Evolutionary conservation across 2,888 invertebrate genomes (phyloP), one percentile per base, ranked within the genome.

Genomic region (Drosophila monieri): DNA sequence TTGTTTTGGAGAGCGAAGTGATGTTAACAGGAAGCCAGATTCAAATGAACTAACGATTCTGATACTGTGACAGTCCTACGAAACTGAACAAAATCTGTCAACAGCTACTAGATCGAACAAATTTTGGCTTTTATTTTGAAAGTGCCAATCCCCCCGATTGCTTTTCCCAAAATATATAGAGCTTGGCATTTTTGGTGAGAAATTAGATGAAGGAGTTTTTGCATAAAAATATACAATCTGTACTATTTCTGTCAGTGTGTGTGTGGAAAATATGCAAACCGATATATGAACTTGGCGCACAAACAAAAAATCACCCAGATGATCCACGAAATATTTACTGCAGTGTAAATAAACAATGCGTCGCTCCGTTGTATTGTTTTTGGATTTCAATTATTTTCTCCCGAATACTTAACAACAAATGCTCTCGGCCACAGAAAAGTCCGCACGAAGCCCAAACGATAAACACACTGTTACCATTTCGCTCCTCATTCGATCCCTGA

Each of bases 261-360:
- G 46, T 30, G 39, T 30, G 21, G 4, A 23, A 23, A 8, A 23
- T 41, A 15, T 39, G 37, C 58, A 6, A 37, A 9, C 10, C 53
- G 41, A 35, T 35, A 32, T 51, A 57, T 57, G 57, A 57, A 57
- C 57, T 51, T 51, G 57, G 57, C 32, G 32, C 25, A 48, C 27
- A 15, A 25, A 25, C 30, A 53, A 10, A 35, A 35, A 35, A 35
- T 35, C 27, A 35, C n/a, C 30, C 10, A 27, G 5, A 27, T 21
- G 41, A 66, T 47, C 57, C 57, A 49, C 23, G 61, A 74, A 74
- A 66, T 77, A 77, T 79, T 77, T 74, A 77, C 74, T 79, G 77
- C 67, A 76, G 62, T 74, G 77, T 79, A 79, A 79, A 79, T 83
- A 79, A 77, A 79, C 77, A 77, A 71, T 55, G 47, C 51, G 47